phyloP scores from a whole-genome alignment of 2,797 vertebrate genomes.

The Chelon labrosus region DNA sequence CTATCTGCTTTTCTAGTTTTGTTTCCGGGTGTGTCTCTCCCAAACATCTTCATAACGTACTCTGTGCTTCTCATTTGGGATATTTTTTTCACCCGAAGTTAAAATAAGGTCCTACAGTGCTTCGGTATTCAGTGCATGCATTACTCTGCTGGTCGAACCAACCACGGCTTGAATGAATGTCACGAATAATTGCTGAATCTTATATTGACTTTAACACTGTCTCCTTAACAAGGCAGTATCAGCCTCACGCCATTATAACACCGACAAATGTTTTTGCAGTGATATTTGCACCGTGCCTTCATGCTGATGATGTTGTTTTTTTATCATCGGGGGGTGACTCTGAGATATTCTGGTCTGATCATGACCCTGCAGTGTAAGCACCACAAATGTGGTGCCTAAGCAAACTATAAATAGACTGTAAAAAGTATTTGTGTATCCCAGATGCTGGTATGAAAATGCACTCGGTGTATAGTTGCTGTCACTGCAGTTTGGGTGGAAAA shows the following conservation, averaged over 20 bases:
- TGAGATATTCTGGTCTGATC: neutral
- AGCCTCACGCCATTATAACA: neutral
- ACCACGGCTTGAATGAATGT: neutral
- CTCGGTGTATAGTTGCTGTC: neutral
- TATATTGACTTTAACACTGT: too few relatives aligned
- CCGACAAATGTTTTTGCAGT: too few relatives aligned
- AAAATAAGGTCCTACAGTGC: neutral
- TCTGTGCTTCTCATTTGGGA: too few relatives aligned
- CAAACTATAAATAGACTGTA: neutral
- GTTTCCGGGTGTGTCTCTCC: too few relatives aligned
- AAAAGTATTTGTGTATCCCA: neutral
- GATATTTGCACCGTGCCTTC: neutral
- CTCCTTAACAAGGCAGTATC: too few relatives aligned
- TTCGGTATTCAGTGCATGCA: neutral
- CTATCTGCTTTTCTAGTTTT: too few relatives aligned
- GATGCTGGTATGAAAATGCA: neutral
- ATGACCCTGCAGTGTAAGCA: neutral
- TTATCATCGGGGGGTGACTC: neutral
- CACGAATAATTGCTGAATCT: too few relatives aligned
- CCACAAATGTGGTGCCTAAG: neutral
- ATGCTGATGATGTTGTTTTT: neutral
- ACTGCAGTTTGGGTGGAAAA: too few relatives aligned
- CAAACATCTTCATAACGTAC: too few relatives aligned
- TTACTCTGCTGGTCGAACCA: neutral
- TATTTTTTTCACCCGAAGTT: too few relatives aligned